These are phyloP conservation scores for Halcyon badia DNA, from an alignment of 2,797 vertebrate genomes.

Conservation along the genomic window DNA sequence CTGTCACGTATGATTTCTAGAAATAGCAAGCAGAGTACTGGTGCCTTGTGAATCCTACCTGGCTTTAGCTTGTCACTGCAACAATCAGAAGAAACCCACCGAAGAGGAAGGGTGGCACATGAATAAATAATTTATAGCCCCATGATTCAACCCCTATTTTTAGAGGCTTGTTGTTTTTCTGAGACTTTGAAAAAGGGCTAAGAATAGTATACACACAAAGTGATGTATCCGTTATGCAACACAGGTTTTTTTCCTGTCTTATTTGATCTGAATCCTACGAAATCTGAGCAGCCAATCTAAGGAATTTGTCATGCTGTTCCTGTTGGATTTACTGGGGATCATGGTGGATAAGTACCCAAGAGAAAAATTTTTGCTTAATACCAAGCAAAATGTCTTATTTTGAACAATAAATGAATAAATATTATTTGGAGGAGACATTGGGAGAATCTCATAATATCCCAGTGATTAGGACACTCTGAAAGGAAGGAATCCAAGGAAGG, in stretches of 20 bases:
- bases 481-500: neutral
- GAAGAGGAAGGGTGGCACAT: neutral
- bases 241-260: neutral
- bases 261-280: neutral
- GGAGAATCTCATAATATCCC: neutral
- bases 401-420: neutral
- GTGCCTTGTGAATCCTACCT: constrained; percentile 15
- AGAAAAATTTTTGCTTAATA: neutral
- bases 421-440: neutral
- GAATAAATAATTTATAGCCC: constrained; percentile 49
- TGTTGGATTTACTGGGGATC: neutral
- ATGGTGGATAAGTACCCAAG: neutral
- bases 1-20: neutral
- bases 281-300: neutral
- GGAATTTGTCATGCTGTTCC: neutral
- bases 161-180: constrained; percentile 20
- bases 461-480: neutral
- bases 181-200: constrained; percentile 8
- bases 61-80: neutral
- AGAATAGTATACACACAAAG: constrained; percentile 3
- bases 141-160: constrained; percentile 50
- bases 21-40: neutral
- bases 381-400: neutral
- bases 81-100: neutral
- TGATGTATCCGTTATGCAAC: constrained; percentile 6